Percentiles rank a stretch among this genome's conserved stretches.
Evolutionary conservation across 2,888 invertebrate genomes (phyloP).

Genomic region (Philaethria dido): DNA sequence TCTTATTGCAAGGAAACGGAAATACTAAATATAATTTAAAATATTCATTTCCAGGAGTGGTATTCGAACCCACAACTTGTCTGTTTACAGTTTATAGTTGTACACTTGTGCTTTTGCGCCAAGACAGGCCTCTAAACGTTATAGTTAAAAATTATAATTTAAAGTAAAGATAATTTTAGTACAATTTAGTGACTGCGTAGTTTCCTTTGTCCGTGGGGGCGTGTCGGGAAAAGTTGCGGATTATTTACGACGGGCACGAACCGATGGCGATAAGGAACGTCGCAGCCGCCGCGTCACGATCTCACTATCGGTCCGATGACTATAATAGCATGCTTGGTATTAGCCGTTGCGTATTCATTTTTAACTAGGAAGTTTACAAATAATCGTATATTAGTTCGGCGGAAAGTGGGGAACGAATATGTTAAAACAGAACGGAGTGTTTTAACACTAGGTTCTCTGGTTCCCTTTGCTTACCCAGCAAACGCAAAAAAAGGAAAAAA

Average conservation of each 20-base stretch:
- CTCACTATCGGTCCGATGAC: conserved; percentile 75
- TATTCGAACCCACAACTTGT: no score
- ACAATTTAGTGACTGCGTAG: conserved; percentile 47
- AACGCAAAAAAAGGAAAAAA: no score
- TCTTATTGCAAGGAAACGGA: no score
- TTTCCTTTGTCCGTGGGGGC: conserved; percentile 69
- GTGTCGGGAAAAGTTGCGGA: conserved; percentile 82
- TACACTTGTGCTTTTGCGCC: no score
- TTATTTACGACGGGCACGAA: conserved; percentile 83
- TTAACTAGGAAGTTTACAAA: conserved; percentile 1
- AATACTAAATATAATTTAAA: no score
- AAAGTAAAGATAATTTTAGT: not conserved
- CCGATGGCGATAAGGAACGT: conserved; percentile 82
- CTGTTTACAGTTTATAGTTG: no score
- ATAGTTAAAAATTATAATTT: not conserved
- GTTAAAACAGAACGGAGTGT: no score
- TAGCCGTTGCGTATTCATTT: conserved; percentile 34
- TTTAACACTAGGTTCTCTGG: no score
- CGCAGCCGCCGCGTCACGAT: conserved; percentile 82
- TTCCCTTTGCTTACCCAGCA: no score
- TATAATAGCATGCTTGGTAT: conserved; percentile 64
- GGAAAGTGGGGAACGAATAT: no score
- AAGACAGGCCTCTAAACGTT: no score
- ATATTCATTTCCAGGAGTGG: no score
- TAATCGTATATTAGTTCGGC: not conserved